Evolutionary conservation across 2,113 vertebrate species (phyloP), one percentile per base, ranked within the genome.

Genomic region (Hoplias malabaricus): DNA sequence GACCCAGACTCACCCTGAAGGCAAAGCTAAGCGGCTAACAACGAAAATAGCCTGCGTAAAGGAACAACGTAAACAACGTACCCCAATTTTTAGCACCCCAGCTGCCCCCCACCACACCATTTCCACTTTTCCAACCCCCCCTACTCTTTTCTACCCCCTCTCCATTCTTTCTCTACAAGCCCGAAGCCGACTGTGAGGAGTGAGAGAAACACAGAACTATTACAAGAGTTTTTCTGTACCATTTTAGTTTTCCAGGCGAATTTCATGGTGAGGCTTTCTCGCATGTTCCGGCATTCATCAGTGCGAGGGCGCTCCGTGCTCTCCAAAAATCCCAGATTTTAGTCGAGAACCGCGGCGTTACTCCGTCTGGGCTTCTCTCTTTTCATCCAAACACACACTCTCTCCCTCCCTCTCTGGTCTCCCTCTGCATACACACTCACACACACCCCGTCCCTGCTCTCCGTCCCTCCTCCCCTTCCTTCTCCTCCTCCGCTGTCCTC

Each of bases 161-260:
- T 31, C 42, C 66, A 10, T 59, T 61, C 33, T 66, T 50, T 50
- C 54, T 31, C 36, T n/a, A 36, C 43, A 43, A 57, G 75, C 65
- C 67, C 53, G 62, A 83, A 83, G 82, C 83, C 77, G 84, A 84
- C 83, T 87, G 34, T 71, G 61, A 74, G 34, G 57, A 78, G 73
- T 75, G 42, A 42, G 56, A 72, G 57, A 78, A 84, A 42, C 50
- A 50, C 29, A 8, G 68, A 29, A 19, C 9, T 10, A n/a, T 6
- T 25, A 1, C 0, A 16, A 54, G 16, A 0, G 5, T 0, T 1
- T 16, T 21, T 1, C 34, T 2, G 95, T 96, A 97, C 96, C 96
- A 96, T 97, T 93, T 96, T 97, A 95, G 90, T 92, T 94, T 91
- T 95, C 95, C 95, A 96, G 90, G 94, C 93, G 92, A 96, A 93